Percentiles rank a stretch among this genome's conserved stretches.
These are phyloP conservation scores for Pentamera pediparva DNA, from an alignment of 53 echinoderm and acorn worm genomes.

Conservation along the genomic window DNA sequence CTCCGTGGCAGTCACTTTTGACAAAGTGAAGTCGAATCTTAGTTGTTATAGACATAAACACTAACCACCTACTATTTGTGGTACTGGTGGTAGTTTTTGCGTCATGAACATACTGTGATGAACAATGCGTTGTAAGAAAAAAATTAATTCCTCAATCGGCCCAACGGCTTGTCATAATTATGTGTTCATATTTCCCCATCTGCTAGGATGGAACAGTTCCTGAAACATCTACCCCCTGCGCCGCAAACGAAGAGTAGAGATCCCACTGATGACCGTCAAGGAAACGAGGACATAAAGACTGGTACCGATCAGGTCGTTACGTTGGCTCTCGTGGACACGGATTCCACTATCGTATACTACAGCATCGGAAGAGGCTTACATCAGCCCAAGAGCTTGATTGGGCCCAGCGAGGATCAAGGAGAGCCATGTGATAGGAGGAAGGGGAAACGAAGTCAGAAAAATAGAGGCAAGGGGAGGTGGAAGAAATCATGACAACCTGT, in stretches of 20 bases:
- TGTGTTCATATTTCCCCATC: neutral
- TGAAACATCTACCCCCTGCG: constrained; percentile 36
- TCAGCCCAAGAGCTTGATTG: constrained; percentile 51
- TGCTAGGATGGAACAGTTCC: constrained; percentile 48
- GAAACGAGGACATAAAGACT: too few species aligned
- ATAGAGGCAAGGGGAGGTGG: neutral
- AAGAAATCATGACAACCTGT: neutral
- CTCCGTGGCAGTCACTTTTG: too few species aligned
- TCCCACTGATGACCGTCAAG: too few species aligned
- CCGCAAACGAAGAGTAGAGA: too few species aligned
- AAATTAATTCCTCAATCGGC: too few species aligned
- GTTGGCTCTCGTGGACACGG: constrained; percentile 77
- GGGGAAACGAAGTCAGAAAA: constrained; percentile 24
- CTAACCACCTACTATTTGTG: too few species aligned
- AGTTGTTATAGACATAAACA: too few species aligned
- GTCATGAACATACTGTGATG: too few species aligned
- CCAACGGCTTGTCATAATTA: too few species aligned
- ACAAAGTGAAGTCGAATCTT: too few species aligned
- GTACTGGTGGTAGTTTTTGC: too few species aligned
- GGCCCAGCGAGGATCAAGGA: constrained; percentile 4
- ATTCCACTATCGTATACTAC: constrained; percentile 91
- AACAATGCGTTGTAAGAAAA: too few species aligned
- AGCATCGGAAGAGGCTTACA: constrained; percentile 65
- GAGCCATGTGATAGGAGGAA: constrained; percentile 9
- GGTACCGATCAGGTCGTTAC: constrained; percentile 54